Evolutionary conservation across 2,888 invertebrate genomes (phyloP), one percentile per base, ranked within the genome.

Genomic region (Eilema depressum): DNA sequence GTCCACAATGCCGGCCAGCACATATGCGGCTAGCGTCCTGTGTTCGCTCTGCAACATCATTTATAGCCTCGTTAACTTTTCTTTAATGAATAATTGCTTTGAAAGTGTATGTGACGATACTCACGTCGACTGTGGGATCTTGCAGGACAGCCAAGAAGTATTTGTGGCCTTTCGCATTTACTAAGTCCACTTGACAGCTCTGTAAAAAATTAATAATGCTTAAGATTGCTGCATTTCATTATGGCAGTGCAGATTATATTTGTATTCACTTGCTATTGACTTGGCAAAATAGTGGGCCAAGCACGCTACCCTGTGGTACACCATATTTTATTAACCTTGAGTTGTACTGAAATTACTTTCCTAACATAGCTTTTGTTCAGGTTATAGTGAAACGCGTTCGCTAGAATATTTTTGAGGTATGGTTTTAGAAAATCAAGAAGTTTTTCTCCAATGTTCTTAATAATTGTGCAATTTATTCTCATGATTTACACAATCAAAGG

Each of bases 161-260:
- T 89, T 98, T 98, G 92, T 99, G 98, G 17, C 98, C 98, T 87
- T 97, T 97, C 77, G 99, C 99, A 83, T 99, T 97, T 26, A 99
- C 98, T 83, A 99, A 95, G 92, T 99, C 99, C 72, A 97, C 97
- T 95, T 99, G 99, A 88, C 99, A 99, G 64, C 97, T 98, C 97
- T 99, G 95, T 1, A 96, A 76, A 5, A 10, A 68, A 53, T 4
- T 2, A 20, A 10, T 63, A 4, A 37, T 63, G 25, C n/a, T 65
- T 23, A 20, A 20, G 5, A 30, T 14, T 59, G 3, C 47, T 1
- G 20, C 20, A 20, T 47, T 47, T 47, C 47, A 47, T 7, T 20
- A 20, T 20, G 7, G 47, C 1, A 47, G 17, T 17, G 5, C 20
- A 47, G 17, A 20, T 3, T 5, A 20, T n/a, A n/a, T n/a, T 20